These are phyloP conservation scores for Drosophila paranaensis DNA, from an alignment of 2,888 invertebrate species.

Conservation along the genomic window DNA sequence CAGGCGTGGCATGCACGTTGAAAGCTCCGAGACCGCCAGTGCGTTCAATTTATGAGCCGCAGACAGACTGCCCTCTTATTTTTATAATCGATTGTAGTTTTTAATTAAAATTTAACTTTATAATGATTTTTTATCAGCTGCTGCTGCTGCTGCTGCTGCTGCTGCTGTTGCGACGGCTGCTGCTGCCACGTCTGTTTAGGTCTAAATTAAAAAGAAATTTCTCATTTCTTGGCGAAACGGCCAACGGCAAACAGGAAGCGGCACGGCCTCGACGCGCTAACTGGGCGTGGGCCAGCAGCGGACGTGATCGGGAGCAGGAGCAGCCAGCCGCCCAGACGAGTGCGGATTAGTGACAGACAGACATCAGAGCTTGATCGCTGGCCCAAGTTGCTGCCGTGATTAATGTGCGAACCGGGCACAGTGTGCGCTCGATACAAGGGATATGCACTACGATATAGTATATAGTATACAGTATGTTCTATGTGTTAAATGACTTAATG, in stretches of 20 bases:
- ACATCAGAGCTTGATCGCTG: conserved; percentile 43
- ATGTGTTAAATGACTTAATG: conserved; percentile 80
- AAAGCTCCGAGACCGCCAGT: conserved; percentile 68
- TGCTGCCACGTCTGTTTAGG: conserved; percentile 60
- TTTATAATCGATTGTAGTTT: conserved; percentile 78
- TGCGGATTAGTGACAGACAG: conserved; percentile 43
- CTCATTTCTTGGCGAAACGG: conserved; percentile 68
- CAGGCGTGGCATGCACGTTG: conserved; percentile 65
- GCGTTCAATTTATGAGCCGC: conserved; percentile 78
- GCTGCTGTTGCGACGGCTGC: conserved; percentile 12
- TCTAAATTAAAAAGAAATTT: conserved; percentile 83
- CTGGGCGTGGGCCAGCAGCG: conserved; percentile 54
- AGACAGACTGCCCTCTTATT: conserved; percentile 62
- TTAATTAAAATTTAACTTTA: conserved; percentile 84
- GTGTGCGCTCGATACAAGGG: neutral
- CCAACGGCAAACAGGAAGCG: conserved; percentile 63
- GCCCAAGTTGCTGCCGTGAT: conserved; percentile 43
- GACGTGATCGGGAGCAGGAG: conserved; percentile 58
- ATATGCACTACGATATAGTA: neutral
- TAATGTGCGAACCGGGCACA: conserved; percentile 64
- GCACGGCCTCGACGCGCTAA: conserved; percentile 60
- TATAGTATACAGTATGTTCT: conserved; percentile 25
- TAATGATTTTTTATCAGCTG: conserved; percentile 84
- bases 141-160: conserved; percentile 18
- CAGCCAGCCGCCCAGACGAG: neutral